Conservation (phyloP, 1,140 invertebrate genomes). For the Metaphire vulgaris region DNA sequence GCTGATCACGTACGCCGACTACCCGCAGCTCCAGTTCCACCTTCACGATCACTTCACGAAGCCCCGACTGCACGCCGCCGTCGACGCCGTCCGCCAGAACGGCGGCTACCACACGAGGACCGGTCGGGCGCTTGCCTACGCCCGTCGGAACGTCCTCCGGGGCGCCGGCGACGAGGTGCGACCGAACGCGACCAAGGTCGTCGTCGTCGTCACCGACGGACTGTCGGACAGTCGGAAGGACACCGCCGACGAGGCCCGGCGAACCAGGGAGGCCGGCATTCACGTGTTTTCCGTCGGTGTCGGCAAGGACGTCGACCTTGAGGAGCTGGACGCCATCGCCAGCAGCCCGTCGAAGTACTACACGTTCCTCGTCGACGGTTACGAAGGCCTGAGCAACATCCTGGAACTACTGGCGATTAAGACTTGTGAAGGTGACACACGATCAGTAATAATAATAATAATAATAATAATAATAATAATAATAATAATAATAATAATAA, state of each 20-base stretch:
- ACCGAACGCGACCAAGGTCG: conserved; percentile 12
- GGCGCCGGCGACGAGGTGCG: conserved; percentile 11
- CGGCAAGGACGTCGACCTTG: conserved; percentile 14
- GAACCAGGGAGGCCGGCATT: conserved; percentile 17
- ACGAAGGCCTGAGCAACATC: conserved; percentile 21
- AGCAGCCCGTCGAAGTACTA: conserved; percentile 26
- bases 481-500: too few relatives aligned
- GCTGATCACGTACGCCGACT: conserved; percentile 13
- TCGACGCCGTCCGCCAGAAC: conserved; percentile 10
- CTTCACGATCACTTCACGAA: conserved; percentile 4
- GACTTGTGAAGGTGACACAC: conserved; percentile 25
- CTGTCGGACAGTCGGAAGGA: conserved; percentile 17
- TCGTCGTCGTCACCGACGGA: conserved; percentile 27
- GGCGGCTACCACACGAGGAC: conserved; percentile 10
- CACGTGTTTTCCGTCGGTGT: conserved; percentile 30
- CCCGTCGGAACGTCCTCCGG: neutral
- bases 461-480: too few relatives aligned
- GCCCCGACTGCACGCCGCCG: neutral
- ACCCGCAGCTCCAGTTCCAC: conserved; percentile 12
- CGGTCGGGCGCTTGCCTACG: neutral
- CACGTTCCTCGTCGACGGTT: conserved; percentile 18
- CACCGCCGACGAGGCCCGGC: conserved; percentile 18
- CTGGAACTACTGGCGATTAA: conserved; percentile 22
- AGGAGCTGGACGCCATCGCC: conserved; percentile 27
- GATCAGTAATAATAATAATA: too few relatives aligned